Percentiles rank a stretch among this genome's conserved stretches.
Conservation (phyloP, 1,140 invertebrate genomes). For the Medauroidea extradentata region DNA sequence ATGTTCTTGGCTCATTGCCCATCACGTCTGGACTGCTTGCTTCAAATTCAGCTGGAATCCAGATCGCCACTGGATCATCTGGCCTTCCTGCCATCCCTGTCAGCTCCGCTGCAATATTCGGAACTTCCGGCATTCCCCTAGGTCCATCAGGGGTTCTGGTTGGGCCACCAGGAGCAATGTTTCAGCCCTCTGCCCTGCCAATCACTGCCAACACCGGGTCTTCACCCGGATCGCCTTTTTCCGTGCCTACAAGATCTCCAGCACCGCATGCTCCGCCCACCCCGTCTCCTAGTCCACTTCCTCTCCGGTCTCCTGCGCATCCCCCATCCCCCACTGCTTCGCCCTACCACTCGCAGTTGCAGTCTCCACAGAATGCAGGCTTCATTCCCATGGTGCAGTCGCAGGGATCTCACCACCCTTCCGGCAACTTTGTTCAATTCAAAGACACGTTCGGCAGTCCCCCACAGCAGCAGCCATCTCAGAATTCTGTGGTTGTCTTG, state of each 20-base stretch:
- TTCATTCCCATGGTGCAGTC: not conserved
- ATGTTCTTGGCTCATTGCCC: too few species aligned
- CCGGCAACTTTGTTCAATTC: not conserved
- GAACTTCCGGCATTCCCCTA: not conserved
- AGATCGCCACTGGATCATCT: not conserved
- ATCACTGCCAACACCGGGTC: not conserved
- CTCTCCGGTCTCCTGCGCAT: constrained; percentile 11
- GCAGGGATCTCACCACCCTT: not conserved
- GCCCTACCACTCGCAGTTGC: constrained; percentile 6
- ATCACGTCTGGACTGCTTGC: too few species aligned
- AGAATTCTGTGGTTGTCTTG: not conserved
- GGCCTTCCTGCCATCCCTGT: not conserved
- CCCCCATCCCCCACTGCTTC: constrained; percentile 12
- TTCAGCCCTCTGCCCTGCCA: not conserved
- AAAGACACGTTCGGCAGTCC: not conserved
- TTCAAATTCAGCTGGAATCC: too few species aligned
- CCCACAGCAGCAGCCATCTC: not conserved
- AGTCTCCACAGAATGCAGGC: constrained; percentile 8
- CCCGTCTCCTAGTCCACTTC: constrained; percentile 11
- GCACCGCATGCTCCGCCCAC: constrained; percentile 22
- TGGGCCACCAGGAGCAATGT: constrained; percentile 2
- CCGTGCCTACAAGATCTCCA: constrained; percentile 28
- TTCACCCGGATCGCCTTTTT: constrained; percentile 31
- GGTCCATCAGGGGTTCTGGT: not conserved
- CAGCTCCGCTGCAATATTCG: not conserved